Percentiles rank a stretch among this genome's conserved stretches.
Conservation (phyloP, 2,888 invertebrate genomes). For the Trichacis sp. region DNA sequence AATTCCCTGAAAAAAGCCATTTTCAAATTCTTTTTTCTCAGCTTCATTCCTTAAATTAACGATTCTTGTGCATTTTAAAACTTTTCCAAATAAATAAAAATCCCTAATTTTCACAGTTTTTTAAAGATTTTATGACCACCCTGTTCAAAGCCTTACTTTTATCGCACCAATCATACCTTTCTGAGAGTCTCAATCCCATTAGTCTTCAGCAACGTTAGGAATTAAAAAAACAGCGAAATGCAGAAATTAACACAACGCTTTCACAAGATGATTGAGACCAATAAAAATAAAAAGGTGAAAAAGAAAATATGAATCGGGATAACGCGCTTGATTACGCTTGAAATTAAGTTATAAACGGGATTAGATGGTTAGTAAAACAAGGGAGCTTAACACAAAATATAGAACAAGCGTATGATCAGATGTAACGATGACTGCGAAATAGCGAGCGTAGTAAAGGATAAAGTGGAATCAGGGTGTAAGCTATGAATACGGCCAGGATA, state of each 20-base stretch:
- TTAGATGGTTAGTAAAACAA: slow-evolving; percentile 14
- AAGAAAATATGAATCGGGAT: slow-evolving; percentile 6
- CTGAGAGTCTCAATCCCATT: slow-evolving; percentile 38
- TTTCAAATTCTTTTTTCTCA: too few species aligned
- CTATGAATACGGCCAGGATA: slow-evolving; percentile 54
- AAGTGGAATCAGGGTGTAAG: slow-evolving; percentile 51
- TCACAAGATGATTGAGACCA: slow-evolving; percentile 20
- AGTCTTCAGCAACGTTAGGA: slow-evolving; percentile 38
- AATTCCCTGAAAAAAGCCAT: too few species aligned
- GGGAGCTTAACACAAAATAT: slow-evolving; percentile 15
- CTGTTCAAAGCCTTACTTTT: too few species aligned
- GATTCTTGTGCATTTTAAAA: too few species aligned
- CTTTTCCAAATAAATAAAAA: too few species aligned
- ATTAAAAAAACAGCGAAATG: slow-evolving; percentile 29
- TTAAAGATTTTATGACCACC: too few species aligned
- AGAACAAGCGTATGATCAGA: slow-evolving; percentile 58
- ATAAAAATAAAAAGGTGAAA: slow-evolving; percentile 10
- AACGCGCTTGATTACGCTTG: background rate
- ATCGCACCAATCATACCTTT: slow-evolving; percentile 39
- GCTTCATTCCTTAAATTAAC: too few species aligned
- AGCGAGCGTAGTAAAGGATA: slow-evolving; percentile 50
- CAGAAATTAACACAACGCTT: slow-evolving; percentile 36
- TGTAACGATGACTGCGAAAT: slow-evolving; percentile 58
- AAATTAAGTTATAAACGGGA: slow-evolving; percentile 15
- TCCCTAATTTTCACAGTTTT: too few species aligned